Percentiles rank a stretch among this genome's conserved stretches.
phyloP scores from a whole-genome alignment of 2,797 vertebrate genomes.

The Cuniculus paca region DNA sequence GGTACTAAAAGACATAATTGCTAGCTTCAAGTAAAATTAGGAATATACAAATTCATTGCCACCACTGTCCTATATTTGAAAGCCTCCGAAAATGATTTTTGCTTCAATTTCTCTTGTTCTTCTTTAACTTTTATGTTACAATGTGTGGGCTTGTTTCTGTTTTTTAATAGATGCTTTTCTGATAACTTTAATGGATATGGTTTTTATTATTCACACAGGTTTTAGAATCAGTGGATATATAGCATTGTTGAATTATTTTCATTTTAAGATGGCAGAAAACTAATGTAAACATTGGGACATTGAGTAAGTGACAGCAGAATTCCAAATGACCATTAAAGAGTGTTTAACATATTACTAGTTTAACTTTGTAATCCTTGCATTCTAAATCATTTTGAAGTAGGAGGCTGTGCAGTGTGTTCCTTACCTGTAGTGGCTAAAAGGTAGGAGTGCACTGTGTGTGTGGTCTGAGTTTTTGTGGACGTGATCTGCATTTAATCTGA shows the following conservation, averaged over 20 bases:
- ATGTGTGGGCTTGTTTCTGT: not conserved
- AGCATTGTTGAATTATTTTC: slow-evolving; percentile 31
- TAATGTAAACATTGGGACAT: not conserved
- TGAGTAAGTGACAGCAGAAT: slow-evolving; percentile 33
- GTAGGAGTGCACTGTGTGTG: slow-evolving; percentile 84
- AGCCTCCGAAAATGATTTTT: not conserved
- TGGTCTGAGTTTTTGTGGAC: slow-evolving; percentile 88
- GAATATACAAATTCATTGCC: not conserved
- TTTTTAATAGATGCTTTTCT: not conserved
- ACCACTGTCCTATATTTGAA: not conserved
- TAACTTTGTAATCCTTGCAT: slow-evolving; percentile 68
- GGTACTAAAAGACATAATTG: not conserved
- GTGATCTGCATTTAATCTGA: slow-evolving; percentile 90
- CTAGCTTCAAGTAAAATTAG: slow-evolving; percentile 7
- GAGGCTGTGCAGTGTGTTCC: slow-evolving; percentile 73
- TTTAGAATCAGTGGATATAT: not conserved
- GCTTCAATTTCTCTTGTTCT: slow-evolving; percentile 18
- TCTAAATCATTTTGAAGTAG: slow-evolving; percentile 70
- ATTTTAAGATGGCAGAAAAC: slow-evolving; percentile 60
- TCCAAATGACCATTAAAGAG: slow-evolving; percentile 28
- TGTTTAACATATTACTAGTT: slow-evolving; percentile 30
- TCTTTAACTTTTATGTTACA: not conserved
- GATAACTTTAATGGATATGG: not conserved
- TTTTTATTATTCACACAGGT: not conserved
- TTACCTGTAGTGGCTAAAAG: slow-evolving; percentile 82